phyloP scores from a whole-genome alignment of 2,113 vertebrate genomes.

The Siniperca chuatsi region DNA sequence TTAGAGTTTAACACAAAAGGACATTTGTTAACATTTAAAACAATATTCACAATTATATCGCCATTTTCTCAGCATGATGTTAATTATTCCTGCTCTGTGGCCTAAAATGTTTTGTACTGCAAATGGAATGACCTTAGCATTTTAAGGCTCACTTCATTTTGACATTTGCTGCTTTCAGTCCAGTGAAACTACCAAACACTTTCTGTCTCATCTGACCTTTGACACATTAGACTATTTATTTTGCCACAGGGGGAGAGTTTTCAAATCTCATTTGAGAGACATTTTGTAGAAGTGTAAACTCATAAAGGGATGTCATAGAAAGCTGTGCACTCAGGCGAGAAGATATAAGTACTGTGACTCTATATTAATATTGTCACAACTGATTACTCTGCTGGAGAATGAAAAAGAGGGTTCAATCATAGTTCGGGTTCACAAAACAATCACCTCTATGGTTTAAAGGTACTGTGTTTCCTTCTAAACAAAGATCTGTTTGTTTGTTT shows the following conservation, averaged over 20 bases:
- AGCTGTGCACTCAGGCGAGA: background rate
- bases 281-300: conserved; percentile 2
- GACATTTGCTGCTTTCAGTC: conserved; percentile 26
- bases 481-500: background rate
- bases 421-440: background rate
- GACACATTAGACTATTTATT: conserved; percentile 21
- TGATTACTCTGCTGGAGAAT: background rate
- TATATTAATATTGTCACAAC: background rate
- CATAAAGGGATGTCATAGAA: background rate
- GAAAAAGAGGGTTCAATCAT: background rate
- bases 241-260: background rate
- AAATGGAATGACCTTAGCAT: conserved; percentile 26
- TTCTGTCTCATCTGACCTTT: conserved; percentile 26
- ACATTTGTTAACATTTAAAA: conserved; percentile 57
- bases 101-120: conserved; percentile 1
- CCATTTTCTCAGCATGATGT: conserved; percentile 10
- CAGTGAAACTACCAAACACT: conserved; percentile 8
- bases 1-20: background rate
- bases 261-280: background rate
- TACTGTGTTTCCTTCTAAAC: background rate
- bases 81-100: conserved; percentile 26
- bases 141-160: conserved; percentile 38
- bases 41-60: background rate
- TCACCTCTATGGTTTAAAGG: background rate
- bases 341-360: background rate